Conservation (phyloP, 1,140 invertebrate genomes). For the Danaus plexippus region DNA sequence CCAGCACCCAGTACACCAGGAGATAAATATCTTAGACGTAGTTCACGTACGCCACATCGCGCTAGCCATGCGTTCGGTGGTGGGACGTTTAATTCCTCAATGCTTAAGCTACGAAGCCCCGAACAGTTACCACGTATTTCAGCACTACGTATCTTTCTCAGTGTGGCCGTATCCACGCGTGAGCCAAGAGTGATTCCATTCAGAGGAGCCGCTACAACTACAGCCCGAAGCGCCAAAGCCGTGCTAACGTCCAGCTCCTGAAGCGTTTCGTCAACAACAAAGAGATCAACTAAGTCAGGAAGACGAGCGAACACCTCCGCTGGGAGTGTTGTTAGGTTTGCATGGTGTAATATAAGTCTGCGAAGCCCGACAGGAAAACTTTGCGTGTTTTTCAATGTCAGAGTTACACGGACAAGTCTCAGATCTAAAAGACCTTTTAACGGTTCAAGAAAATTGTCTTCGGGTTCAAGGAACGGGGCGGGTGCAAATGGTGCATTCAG, state of each 20-base stretch:
- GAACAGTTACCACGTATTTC: conserved; percentile 9
- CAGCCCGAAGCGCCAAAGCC: conserved; percentile 8
- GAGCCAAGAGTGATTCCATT: conserved; percentile 10
- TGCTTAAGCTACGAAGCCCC: conserved; percentile 1
- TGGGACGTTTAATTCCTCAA: conserved; percentile 1
- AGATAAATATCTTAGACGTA: conserved; percentile 8
- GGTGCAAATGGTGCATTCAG: conserved; percentile 4
- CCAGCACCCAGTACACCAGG: conserved; percentile 9
- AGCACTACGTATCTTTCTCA: conserved; percentile 1
- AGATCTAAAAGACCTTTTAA: conserved; percentile 18
- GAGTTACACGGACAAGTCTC: conserved; percentile 8
- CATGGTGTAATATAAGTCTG: conserved; percentile 10
- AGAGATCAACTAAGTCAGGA: conserved; percentile 7
- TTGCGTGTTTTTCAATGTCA: conserved; percentile 6
- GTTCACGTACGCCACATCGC: conserved; percentile 9
- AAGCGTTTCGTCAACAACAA: conserved; percentile 7
- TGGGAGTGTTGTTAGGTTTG: conserved; percentile 11
- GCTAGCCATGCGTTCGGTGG: conserved; percentile 15
- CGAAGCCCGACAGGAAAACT: conserved; percentile 10
- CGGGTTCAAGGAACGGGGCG: conserved; percentile 2
- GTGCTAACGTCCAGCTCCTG: conserved; percentile 12
- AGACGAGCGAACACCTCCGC: conserved; percentile 10
- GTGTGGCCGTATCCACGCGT: conserved; percentile 11
- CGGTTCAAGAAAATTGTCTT: conserved; percentile 8
- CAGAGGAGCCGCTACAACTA: conserved; percentile 11